These are phyloP conservation scores for Drosophila robusta DNA, from an alignment of 2,888 invertebrate genomes.

Conservation along the genomic window DNA sequence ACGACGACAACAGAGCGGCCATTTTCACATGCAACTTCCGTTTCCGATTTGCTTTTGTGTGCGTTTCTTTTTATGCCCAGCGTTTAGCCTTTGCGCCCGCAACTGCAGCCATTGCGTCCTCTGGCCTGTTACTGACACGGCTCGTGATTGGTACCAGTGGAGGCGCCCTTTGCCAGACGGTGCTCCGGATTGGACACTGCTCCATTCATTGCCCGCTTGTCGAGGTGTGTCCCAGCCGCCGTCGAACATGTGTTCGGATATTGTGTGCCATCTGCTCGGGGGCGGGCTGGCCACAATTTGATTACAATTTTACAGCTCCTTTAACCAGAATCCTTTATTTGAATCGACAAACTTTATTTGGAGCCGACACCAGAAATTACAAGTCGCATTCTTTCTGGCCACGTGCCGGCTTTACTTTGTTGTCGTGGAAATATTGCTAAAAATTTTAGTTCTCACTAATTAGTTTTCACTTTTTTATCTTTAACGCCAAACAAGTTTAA, in stretches of 20 bases:
- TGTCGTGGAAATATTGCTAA: no score
- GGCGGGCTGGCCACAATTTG: not conserved
- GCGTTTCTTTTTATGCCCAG: slow-evolving; percentile 21
- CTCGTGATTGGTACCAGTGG: slow-evolving; percentile 66
- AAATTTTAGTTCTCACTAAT: no score
- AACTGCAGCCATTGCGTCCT: slow-evolving; percentile 26
- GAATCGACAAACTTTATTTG: not conserved
- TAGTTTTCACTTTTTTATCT: no score
- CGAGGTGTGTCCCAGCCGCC: slow-evolving; percentile 45
- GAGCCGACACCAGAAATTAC: no score
- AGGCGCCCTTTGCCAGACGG: slow-evolving; percentile 32
- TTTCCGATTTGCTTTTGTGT: slow-evolving; percentile 75
- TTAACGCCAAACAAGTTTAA: no score
- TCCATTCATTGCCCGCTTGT: slow-evolving; percentile 8
- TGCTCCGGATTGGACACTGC: not conserved
- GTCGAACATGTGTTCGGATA: slow-evolving; percentile 55
- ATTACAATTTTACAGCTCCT: slow-evolving; percentile 3
- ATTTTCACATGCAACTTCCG: slow-evolving; percentile 77
- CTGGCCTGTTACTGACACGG: slow-evolving; percentile 70
- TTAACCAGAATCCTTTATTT: not conserved
- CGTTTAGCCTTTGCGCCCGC: slow-evolving; percentile 62
- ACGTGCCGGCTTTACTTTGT: no score
- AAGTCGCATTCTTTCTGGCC: no score
- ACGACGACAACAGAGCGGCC: slow-evolving; percentile 33
- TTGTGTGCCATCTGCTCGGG: slow-evolving; percentile 12